Conservation (phyloP, 1,140 invertebrate genomes). For the Riptortus pedestris region DNA sequence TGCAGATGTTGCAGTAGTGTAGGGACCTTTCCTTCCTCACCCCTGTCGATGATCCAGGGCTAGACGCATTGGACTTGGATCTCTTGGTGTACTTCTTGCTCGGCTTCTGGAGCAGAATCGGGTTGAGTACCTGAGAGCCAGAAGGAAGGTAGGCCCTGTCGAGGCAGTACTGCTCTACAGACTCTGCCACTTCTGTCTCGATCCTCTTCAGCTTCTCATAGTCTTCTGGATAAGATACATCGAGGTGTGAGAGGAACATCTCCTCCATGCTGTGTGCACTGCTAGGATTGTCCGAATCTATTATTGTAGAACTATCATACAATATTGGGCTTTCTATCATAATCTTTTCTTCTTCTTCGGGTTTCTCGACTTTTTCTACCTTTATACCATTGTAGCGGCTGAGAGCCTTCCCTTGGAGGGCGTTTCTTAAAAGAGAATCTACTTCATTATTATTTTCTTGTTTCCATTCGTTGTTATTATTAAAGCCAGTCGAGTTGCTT, state of each 20-base stretch:
- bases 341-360: constrained; percentile 25
- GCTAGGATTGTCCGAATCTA: constrained; percentile 32
- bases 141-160: constrained; percentile 27
- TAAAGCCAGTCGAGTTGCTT: constrained; percentile 4
- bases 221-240: constrained; percentile 50
- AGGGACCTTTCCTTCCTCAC: constrained; percentile 67
- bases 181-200: constrained; percentile 36
- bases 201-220: constrained; percentile 55
- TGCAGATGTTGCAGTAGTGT: constrained; percentile 83
- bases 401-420: constrained; percentile 55
- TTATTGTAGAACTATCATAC: constrained; percentile 26
- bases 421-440: constrained; percentile 63
- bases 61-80: constrained; percentile 21
- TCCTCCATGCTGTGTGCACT: constrained; percentile 35
- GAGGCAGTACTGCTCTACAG: constrained; percentile 31
- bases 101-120: constrained; percentile 24
- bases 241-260: constrained; percentile 34
- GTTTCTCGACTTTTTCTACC: constrained; percentile 22
- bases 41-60: constrained; percentile 25
- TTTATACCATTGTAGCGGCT: constrained; percentile 36
- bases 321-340: constrained; percentile 24
- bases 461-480: constrained; percentile 64
- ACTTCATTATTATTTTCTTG: constrained; percentile 52
- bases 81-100: constrained; percentile 33
- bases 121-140: constrained; percentile 25